phyloP scores from a whole-genome alignment of 1,140 invertebrate species.

The Nasonia giraulti region DNA sequence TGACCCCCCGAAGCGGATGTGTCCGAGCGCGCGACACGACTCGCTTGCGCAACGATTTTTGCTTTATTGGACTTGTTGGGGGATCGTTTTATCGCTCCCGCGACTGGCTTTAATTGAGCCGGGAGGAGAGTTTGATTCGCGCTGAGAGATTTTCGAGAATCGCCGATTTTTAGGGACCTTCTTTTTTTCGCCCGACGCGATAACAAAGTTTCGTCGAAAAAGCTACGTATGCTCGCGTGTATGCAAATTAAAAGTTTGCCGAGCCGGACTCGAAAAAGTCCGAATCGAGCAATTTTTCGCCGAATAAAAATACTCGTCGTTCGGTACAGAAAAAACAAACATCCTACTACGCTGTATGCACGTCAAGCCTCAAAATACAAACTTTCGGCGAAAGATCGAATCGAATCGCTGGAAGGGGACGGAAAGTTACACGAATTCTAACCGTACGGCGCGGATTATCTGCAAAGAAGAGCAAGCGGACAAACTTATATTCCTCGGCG shows the following conservation, averaged over 20 bases:
- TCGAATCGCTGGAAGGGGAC: background rate
- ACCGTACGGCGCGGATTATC: background rate
- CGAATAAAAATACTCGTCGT: no score
- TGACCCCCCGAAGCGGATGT: slow-evolving; percentile 22
- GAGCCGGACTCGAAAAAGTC: no score
- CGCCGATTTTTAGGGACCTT: no score
- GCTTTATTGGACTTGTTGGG: background rate
- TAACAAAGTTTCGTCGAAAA: no score
- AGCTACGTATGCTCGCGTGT: no score
- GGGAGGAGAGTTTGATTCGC: background rate
- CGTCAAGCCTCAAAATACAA: background rate
- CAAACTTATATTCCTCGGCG: background rate
- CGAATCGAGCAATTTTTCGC: no score
- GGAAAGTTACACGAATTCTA: background rate
- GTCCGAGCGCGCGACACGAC: background rate
- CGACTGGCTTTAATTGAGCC: background rate
- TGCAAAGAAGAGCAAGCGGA: background rate
- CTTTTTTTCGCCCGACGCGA: no score
- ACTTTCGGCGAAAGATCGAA: background rate
- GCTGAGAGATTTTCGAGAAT: no score
- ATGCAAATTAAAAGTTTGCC: no score
- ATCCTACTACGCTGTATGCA: no score
- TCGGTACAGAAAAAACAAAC: no score
- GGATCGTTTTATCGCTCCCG: background rate
- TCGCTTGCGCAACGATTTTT: background rate